These are phyloP conservation scores for Myrmophylax atrothorax DNA, from an alignment of 2,113 vertebrate species.

Conservation along the genomic window DNA sequence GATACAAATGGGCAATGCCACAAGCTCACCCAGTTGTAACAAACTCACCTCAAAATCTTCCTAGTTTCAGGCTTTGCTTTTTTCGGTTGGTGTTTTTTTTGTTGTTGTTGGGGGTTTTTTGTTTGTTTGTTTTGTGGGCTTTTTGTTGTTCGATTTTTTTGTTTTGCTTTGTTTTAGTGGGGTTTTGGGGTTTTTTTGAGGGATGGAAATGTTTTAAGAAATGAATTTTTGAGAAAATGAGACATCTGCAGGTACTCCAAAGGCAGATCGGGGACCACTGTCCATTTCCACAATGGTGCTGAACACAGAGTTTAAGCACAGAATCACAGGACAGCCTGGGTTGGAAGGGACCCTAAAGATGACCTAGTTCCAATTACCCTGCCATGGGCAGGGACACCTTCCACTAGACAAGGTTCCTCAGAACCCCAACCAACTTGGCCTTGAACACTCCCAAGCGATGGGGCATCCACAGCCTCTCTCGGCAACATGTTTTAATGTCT, in stretches of 20 bases:
- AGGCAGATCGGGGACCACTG: rapidly evolving
- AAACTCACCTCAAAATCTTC: background rate
- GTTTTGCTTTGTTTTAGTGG: background rate
- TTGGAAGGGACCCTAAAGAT: background rate
- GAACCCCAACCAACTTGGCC: background rate
- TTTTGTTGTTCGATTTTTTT: background rate
- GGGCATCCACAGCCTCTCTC: background rate
- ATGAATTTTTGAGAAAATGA: background rate
- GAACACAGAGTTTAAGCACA: background rate
- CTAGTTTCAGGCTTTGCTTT: background rate
- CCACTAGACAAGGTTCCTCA: background rate
- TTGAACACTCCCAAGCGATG: background rate
- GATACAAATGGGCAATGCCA: background rate
- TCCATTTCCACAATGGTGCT: background rate
- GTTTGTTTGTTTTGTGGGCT: no score
- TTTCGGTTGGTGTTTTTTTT: no score
- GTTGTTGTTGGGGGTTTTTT: no score
- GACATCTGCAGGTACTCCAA: background rate
- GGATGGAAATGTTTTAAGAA: background rate
- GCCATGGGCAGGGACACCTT: background rate
- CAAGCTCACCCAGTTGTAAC: background rate
- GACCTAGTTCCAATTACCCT: background rate
- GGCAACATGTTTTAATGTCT: background rate
- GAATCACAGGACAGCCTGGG: background rate
- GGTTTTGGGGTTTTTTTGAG: background rate